Base-by-base conservation (phyloP, 2,113 vertebrate genomes). In the Scophthalmus maximus region DNA sequence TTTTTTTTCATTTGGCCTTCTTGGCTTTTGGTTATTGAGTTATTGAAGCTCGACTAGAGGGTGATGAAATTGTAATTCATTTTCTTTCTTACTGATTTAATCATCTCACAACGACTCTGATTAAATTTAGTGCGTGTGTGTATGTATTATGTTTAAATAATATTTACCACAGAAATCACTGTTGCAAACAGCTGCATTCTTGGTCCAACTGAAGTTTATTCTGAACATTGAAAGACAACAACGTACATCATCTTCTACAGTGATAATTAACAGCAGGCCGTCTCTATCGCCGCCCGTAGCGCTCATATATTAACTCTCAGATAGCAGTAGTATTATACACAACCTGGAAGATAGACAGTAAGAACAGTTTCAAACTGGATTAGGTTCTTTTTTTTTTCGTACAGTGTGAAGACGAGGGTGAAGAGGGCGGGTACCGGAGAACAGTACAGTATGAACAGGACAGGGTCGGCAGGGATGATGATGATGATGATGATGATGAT, bases 121-220 rank as follows among this genome's bases (percentile, higher is more conserved):
- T n/a, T n/a, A n/a, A n/a, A n/a, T n/a, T n/a, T n/a, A n/a, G n/a
- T n/a, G n/a, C n/a, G n/a, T n/a, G n/a, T n/a, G n/a, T n/a, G n/a
- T n/a, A n/a, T n/a, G n/a, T n/a, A n/a, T n/a, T n/a, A n/a, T n/a
- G n/a, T n/a, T n/a, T n/a, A n/a, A n/a, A n/a, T n/a, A n/a, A n/a
- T n/a, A n/a, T n/a, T n/a, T n/a, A n/a, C n/a, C n/a, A n/a, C n/a
- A n/a, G n/a, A n/a, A 20, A 46, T 46, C 42, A n/a, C 8, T 5
- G 36, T 15, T 5, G 36, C n/a, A 46, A 38, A 29, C 17, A 60
- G n/a, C 29, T 18, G 6, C 8, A 51, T 25, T 61, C 73, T 94
- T 91, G 92, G 91, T 93, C 92, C 92, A 93, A 90, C 83, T 86
- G 81, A 89, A 91, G 80, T 94, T 94, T 94, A 94, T 91, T 94